A percentile compares a stretch with the other conserved stretches of the same genome.
phyloP scores from a whole-genome alignment of 2,888 invertebrate genomes.

The Andrena chrysosceles region DNA sequence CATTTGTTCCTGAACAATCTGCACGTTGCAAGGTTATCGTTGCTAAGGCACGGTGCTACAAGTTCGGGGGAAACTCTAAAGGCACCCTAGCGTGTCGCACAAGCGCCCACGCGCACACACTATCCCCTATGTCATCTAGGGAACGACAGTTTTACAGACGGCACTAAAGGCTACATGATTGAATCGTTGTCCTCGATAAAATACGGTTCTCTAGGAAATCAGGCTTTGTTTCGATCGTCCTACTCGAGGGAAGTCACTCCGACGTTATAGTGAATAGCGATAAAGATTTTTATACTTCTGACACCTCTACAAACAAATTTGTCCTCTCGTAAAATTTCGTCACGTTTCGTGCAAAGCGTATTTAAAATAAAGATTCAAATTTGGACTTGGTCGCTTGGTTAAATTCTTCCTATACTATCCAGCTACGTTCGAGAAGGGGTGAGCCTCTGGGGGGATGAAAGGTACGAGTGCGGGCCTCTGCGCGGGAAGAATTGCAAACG shows the following conservation, averaged over 20 bases:
- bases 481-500: not conserved
- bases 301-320: not conserved
- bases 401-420: not conserved
- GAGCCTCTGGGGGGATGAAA: not conserved
- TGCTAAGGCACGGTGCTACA: conserved; percentile 83
- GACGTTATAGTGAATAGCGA: not conserved
- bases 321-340: not conserved
- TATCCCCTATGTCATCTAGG: not conserved
- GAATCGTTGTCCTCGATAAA: conserved; percentile 62
- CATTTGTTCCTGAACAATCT: conserved; percentile 14
- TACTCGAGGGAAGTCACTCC: not conserved
- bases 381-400: no score
- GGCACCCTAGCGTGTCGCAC: conserved; percentile 76
- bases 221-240: conserved; percentile 29
- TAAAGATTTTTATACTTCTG: not conserved
- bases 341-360: not conserved
- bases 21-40: conserved; percentile 25
- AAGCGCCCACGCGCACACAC: conserved; percentile 3
- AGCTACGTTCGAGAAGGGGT: not conserved
- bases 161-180: conserved; percentile 44
- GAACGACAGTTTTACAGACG: no score
- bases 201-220: conserved; percentile 61
- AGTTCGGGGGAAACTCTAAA: conserved; percentile 77
- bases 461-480: not conserved
- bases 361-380: not conserved